These are phyloP conservation scores for Paedocypris sp. DNA, from an alignment of 2,113 vertebrate species.

Conservation along the genomic window DNA sequence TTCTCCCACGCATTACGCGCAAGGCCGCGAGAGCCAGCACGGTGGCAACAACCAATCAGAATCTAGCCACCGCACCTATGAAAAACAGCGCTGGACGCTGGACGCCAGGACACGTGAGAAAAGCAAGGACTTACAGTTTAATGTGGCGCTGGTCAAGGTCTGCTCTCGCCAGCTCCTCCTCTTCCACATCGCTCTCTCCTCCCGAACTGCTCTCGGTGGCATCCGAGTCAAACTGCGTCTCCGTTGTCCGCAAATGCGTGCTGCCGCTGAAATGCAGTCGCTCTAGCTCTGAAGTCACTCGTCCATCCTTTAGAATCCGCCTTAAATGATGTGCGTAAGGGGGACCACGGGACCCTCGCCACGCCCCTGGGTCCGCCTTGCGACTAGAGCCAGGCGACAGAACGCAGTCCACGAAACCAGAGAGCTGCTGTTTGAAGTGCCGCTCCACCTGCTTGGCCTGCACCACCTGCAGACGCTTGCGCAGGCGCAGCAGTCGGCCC, in stretches of 20 bases:
- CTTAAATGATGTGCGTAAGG: slow-evolving; percentile 59
- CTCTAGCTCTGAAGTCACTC: slow-evolving; percentile 79
- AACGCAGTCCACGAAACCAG: slow-evolving; percentile 82
- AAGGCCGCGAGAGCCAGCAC: too few species aligned
- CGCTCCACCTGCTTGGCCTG: slow-evolving; percentile 97
- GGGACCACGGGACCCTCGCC: slow-evolving; percentile 63
- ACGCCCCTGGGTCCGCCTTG: slow-evolving; percentile 70
- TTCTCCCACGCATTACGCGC: too few species aligned
- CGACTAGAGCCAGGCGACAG: slow-evolving; percentile 72
- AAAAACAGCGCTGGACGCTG: too few species aligned
- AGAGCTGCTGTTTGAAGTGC: slow-evolving; percentile 89
- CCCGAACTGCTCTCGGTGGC: slow-evolving; percentile 96
- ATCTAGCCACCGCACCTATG: too few species aligned
- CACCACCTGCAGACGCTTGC: slow-evolving; percentile 91
- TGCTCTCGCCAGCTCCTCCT: slow-evolving; percentile 81
- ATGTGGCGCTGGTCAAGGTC: slow-evolving; percentile 81
- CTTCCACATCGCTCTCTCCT: slow-evolving; percentile 89
- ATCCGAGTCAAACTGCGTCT: slow-evolving; percentile 90
- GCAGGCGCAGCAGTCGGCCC: slow-evolving; percentile 74
- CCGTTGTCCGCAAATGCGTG: slow-evolving; percentile 77
- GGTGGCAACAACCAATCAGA: too few species aligned
- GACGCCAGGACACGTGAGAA: too few species aligned
- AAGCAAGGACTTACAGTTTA: slow-evolving; percentile 76
- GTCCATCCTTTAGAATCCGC: slow-evolving; percentile 76
- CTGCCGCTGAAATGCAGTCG: slow-evolving; percentile 80